phyloP scores from a whole-genome alignment of 2,888 invertebrate genomes.

The Cataglyphis albicans region DNA sequence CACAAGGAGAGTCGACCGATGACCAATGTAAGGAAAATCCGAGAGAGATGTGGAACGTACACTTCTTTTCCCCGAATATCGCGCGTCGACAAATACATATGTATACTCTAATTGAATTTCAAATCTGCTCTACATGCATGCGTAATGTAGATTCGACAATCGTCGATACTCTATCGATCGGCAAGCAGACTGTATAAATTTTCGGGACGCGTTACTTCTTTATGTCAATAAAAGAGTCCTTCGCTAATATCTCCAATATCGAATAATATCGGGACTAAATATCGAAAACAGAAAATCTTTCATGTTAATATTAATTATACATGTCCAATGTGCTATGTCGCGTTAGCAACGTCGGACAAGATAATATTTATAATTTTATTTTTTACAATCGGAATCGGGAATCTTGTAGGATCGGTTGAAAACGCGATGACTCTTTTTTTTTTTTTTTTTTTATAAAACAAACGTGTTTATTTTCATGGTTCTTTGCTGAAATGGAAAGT shows the following conservation, averaged over 20 bases:
- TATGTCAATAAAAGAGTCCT: background rate
- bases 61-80: background rate
- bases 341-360: background rate
- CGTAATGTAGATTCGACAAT: slow-evolving; percentile 12
- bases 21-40: slow-evolving; percentile 11
- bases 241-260: background rate
- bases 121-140: slow-evolving; percentile 2
- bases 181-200: background rate
- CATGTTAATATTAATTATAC: background rate
- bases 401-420: slow-evolving; percentile 2
- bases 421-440: background rate
- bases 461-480: slow-evolving; percentile 79
- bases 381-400: slow-evolving; percentile 19
- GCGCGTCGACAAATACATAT: slow-evolving; percentile 3
- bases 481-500: slow-evolving; percentile 78
- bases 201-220: background rate
- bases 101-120: slow-evolving; percentile 26
- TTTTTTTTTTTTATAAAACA: slow-evolving; percentile 75
- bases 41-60: slow-evolving; percentile 18
- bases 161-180: slow-evolving; percentile 17
- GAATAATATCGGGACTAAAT: background rate
- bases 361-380: background rate
- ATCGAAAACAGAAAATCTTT: background rate
- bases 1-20: background rate
- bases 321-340: background rate